Percentiles rank a stretch among this genome's conserved stretches.
Conservation (phyloP, 2,113 vertebrate genomes). For the Otocyon megalotis region DNA sequence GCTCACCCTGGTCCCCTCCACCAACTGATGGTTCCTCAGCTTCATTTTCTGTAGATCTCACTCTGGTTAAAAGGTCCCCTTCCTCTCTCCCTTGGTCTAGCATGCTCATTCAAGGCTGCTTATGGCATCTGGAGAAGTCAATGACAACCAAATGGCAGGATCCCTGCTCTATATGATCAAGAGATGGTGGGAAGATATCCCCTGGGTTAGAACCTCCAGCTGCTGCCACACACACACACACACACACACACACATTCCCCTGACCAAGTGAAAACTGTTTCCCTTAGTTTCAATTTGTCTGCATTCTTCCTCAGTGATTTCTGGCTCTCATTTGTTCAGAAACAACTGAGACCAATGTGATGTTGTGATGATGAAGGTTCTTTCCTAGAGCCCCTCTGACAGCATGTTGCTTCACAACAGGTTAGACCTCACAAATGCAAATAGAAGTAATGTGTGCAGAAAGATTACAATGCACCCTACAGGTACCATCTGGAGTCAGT, state of each 20-base stretch:
- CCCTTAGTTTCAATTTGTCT: not conserved
- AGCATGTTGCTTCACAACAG: slow-evolving; percentile 65
- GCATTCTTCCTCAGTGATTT: not conserved
- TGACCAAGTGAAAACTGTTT: not conserved
- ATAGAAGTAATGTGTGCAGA: slow-evolving; percentile 59
- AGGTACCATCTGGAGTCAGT: slow-evolving; percentile 78
- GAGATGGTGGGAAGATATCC: not conserved
- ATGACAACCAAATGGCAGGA: not conserved
- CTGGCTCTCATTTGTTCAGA: slow-evolving; percentile 30
- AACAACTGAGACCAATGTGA: slow-evolving; percentile 28
- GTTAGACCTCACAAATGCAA: slow-evolving; percentile 78
- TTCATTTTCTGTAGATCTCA: not conserved
- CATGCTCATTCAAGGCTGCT: not conserved
- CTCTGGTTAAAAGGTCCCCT: not conserved
- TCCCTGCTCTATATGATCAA: not conserved
- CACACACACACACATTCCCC: not conserved
- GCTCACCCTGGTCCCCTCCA: not conserved
- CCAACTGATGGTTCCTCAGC: not conserved
- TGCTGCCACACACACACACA: not conserved
- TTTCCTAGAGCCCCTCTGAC: slow-evolving; percentile 62
- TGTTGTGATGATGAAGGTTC: slow-evolving; percentile 28
- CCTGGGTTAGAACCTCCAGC: not conserved
- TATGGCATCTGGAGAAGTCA: not conserved
- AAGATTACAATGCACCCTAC: slow-evolving; percentile 72
- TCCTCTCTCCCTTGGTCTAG: not conserved